Percentiles rank a stretch among this genome's conserved stretches.
Conservation (phyloP, 2,797 vertebrate species). For the Centroberyx gerrardi region DNA sequence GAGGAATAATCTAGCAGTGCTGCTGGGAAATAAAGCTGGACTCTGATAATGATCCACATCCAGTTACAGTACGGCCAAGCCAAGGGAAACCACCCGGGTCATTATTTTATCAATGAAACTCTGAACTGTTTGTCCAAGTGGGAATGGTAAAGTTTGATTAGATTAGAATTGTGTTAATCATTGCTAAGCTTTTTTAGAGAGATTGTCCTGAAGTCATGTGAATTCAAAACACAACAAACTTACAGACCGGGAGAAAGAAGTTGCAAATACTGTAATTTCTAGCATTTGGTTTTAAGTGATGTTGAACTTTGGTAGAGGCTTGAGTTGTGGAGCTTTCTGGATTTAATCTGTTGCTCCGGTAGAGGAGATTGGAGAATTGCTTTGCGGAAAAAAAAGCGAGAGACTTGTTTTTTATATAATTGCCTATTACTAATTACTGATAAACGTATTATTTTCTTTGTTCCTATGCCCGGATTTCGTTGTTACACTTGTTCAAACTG, state of each 20-base stretch:
- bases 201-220: neutral
- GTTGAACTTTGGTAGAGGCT: too few species aligned
- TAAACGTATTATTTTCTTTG: too few species aligned
- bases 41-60: conserved; percentile 44
- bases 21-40: conserved; percentile 7
- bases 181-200: conserved; percentile 1
- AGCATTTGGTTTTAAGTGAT: neutral
- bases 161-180: conserved; percentile 39
- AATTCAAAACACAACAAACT: neutral
- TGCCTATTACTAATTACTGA: too few species aligned
- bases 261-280: neutral
- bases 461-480: too few species aligned
- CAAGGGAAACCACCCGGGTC: conserved; percentile 42
- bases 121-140: conserved; percentile 19
- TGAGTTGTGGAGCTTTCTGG: too few species aligned
- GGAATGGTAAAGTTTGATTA: conserved; percentile 24
- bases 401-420: too few species aligned
- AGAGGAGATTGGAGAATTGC: too few species aligned
- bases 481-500: too few species aligned
- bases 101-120: conserved; percentile 37
- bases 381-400: too few species aligned
- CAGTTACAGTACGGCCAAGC: conserved; percentile 2
- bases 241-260: neutral
- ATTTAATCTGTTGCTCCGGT: too few species aligned
- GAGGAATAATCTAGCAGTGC: conserved; percentile 46